Conservation (phyloP, 2,113 vertebrate genomes). For the Pseudolaguvia tuberculata region DNA sequence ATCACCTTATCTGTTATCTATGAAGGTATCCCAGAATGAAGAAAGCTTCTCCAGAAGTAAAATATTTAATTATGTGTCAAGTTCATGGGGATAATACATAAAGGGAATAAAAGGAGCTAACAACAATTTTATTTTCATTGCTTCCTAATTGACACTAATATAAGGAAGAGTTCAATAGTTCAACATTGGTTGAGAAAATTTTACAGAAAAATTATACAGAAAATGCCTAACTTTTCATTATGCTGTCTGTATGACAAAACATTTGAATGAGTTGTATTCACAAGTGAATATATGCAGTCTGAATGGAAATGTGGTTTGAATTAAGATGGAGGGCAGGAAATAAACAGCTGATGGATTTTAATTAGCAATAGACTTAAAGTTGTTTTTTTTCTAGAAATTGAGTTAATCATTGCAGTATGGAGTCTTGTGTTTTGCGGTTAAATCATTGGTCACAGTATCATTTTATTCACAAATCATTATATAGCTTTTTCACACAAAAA, state of each 20-base stretch:
- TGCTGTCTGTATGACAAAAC: conserved; percentile 45
- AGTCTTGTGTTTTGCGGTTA: not conserved
- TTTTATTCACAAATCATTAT: not conserved
- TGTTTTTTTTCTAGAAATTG: too few relatives aligned
- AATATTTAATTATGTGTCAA: not conserved
- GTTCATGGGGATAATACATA: not conserved
- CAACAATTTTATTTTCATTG: not conserved
- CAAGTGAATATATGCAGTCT: conserved; percentile 23
- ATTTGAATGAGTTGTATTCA: conserved; percentile 54
- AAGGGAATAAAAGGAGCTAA: not conserved
- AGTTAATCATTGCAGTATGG: not conserved
- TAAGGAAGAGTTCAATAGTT: too few relatives aligned
- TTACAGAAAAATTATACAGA: not conserved
- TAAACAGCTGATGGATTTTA: not conserved
- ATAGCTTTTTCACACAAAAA: not conserved
- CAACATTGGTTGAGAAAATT: too few relatives aligned
- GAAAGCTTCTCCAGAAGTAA: not conserved
- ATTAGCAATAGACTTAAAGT: too few relatives aligned
- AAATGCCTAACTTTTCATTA: conserved; percentile 37
- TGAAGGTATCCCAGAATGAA: not conserved
- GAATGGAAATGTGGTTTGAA: not conserved
- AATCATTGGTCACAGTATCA: not conserved
- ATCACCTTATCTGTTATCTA: not conserved
- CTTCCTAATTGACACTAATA: too few relatives aligned
- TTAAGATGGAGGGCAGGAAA: not conserved